phyloP scores from a whole-genome alignment of 1,140 invertebrate species.

The Maconellicoccus hirsutus region DNA sequence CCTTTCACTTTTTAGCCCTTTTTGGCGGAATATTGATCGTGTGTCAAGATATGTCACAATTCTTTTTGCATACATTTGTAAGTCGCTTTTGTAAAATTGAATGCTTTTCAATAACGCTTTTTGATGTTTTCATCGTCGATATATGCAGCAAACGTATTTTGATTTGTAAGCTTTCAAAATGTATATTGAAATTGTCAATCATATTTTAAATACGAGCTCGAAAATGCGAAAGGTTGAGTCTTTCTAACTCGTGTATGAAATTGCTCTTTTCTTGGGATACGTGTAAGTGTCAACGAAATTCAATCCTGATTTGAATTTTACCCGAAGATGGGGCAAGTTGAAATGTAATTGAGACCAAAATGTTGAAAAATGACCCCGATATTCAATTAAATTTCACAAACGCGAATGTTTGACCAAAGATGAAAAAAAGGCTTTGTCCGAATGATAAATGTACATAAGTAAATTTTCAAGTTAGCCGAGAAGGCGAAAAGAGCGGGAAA shows the following conservation, averaged over 20 bases:
- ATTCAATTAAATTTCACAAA: no score
- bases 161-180: slow-evolving; percentile 1
- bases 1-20: neutral
- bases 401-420: no score
- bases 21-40: neutral
- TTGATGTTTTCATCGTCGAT: neutral
- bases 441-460: slow-evolving; percentile 5
- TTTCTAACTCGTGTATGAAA: no score
- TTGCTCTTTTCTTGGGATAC: no score
- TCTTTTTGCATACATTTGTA: neutral
- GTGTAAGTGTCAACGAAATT: no score
- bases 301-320: no score
- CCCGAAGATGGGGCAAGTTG: no score
- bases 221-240: neutral
- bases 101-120: neutral
- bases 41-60: slow-evolving; percentile 2
- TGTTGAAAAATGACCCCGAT: no score
- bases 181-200: neutral
- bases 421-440: neutral
- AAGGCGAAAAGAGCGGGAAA: neutral
- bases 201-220: neutral
- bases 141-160: neutral
- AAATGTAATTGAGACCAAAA: no score
- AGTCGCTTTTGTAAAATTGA: neutral
- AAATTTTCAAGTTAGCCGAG: neutral